These are phyloP conservation scores for Urechis unicinctus DNA, from an alignment of 2,888 invertebrate genomes.

Conservation along the genomic window DNA sequence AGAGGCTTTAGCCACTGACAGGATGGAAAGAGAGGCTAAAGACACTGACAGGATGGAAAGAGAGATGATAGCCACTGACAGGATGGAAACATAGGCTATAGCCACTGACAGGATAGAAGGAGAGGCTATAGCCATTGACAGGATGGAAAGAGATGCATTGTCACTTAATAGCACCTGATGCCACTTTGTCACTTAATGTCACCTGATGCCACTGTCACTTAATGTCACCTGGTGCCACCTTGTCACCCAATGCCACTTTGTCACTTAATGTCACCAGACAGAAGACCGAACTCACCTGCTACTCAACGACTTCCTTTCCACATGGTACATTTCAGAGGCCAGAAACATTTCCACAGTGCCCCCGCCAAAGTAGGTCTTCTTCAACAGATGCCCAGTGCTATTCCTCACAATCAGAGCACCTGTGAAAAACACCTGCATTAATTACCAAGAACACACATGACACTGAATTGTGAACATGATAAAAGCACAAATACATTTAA, in stretches of 20 bases:
- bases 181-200: neutral
- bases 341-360: constrained; percentile 85
- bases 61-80: no score
- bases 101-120: no score
- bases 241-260: neutral
- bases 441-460: no score
- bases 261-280: neutral
- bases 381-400: constrained; percentile 52
- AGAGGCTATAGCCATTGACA: no score
- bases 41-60: no score
- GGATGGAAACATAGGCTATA: no score
- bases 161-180: neutral
- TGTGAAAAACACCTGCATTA: no score
- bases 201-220: neutral
- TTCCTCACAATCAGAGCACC: constrained; percentile 76
- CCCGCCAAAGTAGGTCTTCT: constrained; percentile 80
- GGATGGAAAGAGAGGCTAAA: no score
- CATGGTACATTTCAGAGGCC: constrained; percentile 65
- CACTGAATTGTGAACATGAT: no score
- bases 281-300: constrained; percentile 60
- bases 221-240: neutral
- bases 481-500: no score
- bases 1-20: no score
- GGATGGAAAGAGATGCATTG: neutral
- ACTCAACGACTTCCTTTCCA: constrained; percentile 62